Base-by-base conservation (phyloP, 2,888 invertebrate species). In the Abrostola tripartita region DNA sequence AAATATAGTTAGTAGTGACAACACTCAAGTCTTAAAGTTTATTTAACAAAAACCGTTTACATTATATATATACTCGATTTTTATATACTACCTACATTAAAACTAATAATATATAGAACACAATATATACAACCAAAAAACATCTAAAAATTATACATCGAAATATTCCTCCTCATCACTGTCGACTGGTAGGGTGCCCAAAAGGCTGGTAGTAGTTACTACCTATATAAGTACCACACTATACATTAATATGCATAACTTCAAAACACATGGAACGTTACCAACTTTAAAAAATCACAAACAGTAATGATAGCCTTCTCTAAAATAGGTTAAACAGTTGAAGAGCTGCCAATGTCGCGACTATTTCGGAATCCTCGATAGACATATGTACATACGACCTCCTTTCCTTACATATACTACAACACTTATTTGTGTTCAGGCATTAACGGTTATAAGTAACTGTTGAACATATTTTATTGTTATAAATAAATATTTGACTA, bases 321-420 rank as follows among this genome's bases (percentile, higher is more conserved):
- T 62, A 62, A 64, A 68, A 67, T 70, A 52, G 63, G 70, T 71
- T 65, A 71, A 65, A 58, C 61, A 71, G 52, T 74, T 76, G 74
- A 77, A 69, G 35, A 64, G 58, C 37, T 79, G 79, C 75, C 79
- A 79, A 75, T 65, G 37, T 36, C 52, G 61, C 50, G 55, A 69
- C 79, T 63, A 61, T 71, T 77, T 74, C 50, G 63, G 74, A 71
- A 73, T 71, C 68, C 5, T 7, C 66, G 53, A 63, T 61, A 61
- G 54, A 37, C 52, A 65, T 41, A n/a, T n/a, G n/a, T n/a, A 50
- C 47, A 52, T 44, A 55, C 69, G 72, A 70, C 78, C 78, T 68
- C 58, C 60, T 74, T 77, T 60, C 69, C 52, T 61, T 70, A 64
- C 60, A 58, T 52, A 66, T 62, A 50, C 57, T 58, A 47, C 49